Evolutionary conservation across 2,797 vertebrate species (phyloP).

Genomic region (Amblyraja radiata): DNA sequence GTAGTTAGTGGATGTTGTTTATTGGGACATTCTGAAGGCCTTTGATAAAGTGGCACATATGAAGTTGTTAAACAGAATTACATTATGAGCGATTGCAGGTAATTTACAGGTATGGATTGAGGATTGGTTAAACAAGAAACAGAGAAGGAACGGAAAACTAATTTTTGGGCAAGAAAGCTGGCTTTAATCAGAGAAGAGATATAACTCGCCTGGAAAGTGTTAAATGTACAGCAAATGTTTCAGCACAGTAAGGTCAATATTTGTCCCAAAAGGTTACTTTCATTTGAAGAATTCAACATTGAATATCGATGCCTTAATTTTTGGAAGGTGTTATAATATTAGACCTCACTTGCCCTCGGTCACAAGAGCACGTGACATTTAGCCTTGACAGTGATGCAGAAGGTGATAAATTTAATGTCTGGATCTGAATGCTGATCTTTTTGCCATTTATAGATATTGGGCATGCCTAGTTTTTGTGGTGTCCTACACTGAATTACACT

Average conservation of each 20-base stretch:
- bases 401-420: not conserved
- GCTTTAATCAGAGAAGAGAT: not conserved
- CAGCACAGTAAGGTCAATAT: not conserved
- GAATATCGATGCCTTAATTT: not conserved
- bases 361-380: not conserved
- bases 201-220: not conserved
- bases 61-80: too few relatives aligned
- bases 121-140: too few relatives aligned
- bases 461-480: not conserved
- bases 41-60: too few relatives aligned
- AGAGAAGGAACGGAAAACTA: too few relatives aligned
- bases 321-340: not conserved
- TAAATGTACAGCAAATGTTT: not conserved
- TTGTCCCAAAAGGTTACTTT: not conserved
- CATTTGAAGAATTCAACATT: not conserved
- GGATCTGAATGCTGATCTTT: not conserved
- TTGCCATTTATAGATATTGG: not conserved
- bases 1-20: too few relatives aligned
- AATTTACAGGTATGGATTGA: too few relatives aligned
- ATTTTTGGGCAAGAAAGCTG: too few relatives aligned
- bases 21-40: too few relatives aligned
- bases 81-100: too few relatives aligned
- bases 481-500: not conserved
- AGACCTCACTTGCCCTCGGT: constrained; percentile 18
- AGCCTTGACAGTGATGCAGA: not conserved